Evolutionary conservation across 2,888 invertebrate genomes (phyloP).

Genomic region (Odontocolon sp.): DNA sequence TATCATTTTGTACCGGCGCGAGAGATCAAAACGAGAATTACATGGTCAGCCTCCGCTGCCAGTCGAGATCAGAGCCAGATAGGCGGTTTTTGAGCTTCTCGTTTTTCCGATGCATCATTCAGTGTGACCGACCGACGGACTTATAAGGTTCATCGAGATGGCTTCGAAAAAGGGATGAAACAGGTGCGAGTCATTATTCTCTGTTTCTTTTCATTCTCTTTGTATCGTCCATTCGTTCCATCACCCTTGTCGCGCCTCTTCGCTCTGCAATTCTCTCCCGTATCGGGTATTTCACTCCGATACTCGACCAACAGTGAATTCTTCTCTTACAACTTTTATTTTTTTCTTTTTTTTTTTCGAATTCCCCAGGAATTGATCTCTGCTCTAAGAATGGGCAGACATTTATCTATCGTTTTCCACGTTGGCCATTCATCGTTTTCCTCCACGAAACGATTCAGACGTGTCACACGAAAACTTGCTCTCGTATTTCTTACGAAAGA

Average conservation of each 20-base stretch:
- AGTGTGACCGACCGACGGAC: slow-evolving; percentile 55
- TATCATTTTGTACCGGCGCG: neutral
- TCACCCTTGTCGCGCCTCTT: slow-evolving; percentile 19
- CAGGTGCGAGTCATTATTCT: slow-evolving; percentile 65
- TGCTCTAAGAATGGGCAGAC: slow-evolving; percentile 24
- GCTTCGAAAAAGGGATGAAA: slow-evolving; percentile 54
- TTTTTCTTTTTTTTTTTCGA: slow-evolving; percentile 16
- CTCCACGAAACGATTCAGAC: too few relatives aligned
- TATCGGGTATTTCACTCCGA: slow-evolving; percentile 32
- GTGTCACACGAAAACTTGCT: too few relatives aligned
- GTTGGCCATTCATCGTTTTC: slow-evolving; percentile 4
- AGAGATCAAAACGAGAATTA: too few relatives aligned
- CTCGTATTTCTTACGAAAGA: too few relatives aligned
- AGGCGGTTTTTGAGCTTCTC: slow-evolving; percentile 14
- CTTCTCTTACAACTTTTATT: too few relatives aligned
- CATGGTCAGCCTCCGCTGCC: neutral
- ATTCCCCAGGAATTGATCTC: slow-evolving; percentile 27
- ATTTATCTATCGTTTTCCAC: slow-evolving; percentile 27
- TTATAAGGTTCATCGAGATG: slow-evolving; percentile 55
- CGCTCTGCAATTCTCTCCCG: slow-evolving; percentile 27
- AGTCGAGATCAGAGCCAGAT: slow-evolving; percentile 6
- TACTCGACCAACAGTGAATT: slow-evolving; percentile 4
- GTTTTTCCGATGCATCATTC: slow-evolving; percentile 59
- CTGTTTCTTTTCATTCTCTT: slow-evolving; percentile 49
- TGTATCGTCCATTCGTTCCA: slow-evolving; percentile 43